Base-by-base conservation (phyloP, 2,888 invertebrate species). In the Cryptocephalus moraei region DNA sequence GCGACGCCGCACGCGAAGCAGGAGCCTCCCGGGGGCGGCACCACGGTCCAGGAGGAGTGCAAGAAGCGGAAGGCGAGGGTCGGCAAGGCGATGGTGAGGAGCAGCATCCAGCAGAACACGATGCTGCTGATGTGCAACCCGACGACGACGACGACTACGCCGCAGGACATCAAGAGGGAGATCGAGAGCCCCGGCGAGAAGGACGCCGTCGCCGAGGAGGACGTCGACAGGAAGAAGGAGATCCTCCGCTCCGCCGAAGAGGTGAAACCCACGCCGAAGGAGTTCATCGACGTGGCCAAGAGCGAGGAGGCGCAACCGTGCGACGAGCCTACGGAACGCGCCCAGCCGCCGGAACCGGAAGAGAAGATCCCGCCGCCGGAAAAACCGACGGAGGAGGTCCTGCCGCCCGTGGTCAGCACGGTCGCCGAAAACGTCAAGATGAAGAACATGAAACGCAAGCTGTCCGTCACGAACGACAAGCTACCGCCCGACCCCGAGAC, bases 61-160 rank as follows among this genome's bases (percentile, higher is more conserved):
- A 62, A 69, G 48, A 70, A 71, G 39, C 66, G 77, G 34, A 76
- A 75, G 60, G 78, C 78, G 32, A 71, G 79, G 45, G 70, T 79
- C 43, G 78, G 79, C 42, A 84, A 84, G 63, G 80, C 76, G 32
- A 84, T 83, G 81, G 84, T 82, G 8, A 71, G 84, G 13, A 78
- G 81, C 56, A 76, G 77, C 22, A 73, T 79, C 43, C 62, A 64
- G 41, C 61, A 62, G 45, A 77, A 76, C 38, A 73, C 73, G 12
- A 71, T 76, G 55, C 66, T 79, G 0, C 59, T 79, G 33, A 72
- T 72, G 72, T 72, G 71, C 57, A 70, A 71, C 42, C 61, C 65
- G 1, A 40, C 40, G 10, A 40, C 3, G 56, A 61, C 38, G 59
- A 53, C 40, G 55, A 62, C 2, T 54, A 58, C 11, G 59, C 59